Evolutionary conservation across 2,888 invertebrate genomes (phyloP).

Genomic region (Dascillus cervinus): DNA sequence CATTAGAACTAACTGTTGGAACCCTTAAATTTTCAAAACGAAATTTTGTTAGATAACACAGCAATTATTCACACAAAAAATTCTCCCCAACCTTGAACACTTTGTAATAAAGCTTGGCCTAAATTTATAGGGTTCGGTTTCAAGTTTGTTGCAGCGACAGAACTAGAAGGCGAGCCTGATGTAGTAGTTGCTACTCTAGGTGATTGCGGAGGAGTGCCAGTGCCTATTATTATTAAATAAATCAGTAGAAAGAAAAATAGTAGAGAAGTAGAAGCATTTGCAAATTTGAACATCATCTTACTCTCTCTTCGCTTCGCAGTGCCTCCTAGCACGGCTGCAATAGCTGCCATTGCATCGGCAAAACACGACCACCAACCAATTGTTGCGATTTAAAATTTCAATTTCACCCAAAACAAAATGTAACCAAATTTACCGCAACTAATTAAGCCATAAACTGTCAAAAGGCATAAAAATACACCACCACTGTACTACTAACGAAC

Average conservation of each 20-base stretch:
- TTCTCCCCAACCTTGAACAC: constrained; percentile 43
- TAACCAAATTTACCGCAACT: too few species aligned
- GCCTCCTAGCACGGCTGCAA: constrained; percentile 35
- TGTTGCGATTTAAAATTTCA: too few species aligned
- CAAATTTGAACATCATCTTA: too few species aligned
- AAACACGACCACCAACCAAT: constrained; percentile 43
- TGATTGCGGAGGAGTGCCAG: constrained; percentile 41
- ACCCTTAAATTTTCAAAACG: constrained; percentile 1
- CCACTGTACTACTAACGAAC: background rate
- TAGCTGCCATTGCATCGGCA: constrained; percentile 35
- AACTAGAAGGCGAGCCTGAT: constrained; percentile 35
- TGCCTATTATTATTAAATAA: constrained; percentile 23
- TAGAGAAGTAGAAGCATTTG: background rate
- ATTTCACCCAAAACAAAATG: too few species aligned
- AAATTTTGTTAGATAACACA: constrained; percentile 7
- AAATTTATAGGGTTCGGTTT: constrained; percentile 36
- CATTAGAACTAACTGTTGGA: too few species aligned
- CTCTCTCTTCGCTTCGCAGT: constrained; percentile 35
- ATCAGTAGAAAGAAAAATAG: background rate
- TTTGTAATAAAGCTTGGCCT: constrained; percentile 42
- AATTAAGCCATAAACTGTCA: background rate
- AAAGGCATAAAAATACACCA: background rate
- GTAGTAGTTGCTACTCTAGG: constrained; percentile 34
- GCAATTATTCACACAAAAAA: constrained; percentile 8
- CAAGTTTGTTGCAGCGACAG: constrained; percentile 28